Evolutionary conservation across 2,888 invertebrate genomes (phyloP), one percentile per base, ranked within the genome.

Genomic region (Drosophila barbarae): DNA sequence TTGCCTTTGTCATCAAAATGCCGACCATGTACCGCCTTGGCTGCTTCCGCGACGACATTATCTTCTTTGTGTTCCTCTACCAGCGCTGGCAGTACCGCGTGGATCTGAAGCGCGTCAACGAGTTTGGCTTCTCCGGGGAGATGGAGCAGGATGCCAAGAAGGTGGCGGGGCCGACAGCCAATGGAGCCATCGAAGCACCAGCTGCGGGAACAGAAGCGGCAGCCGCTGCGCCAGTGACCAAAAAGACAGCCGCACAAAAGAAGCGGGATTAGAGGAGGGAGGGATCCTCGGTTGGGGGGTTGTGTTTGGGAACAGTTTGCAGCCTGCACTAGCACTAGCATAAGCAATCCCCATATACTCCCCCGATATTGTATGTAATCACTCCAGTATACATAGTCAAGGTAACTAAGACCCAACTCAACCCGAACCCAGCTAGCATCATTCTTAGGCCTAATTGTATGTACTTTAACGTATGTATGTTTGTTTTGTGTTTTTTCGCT

Each of bases 1-100:
- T 99, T 91, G 99, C 99, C 65, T 99, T 99, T 91, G 98, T 99
- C 71, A 99, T 99, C 84, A 98, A 98, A 91, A 99, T 99, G 99
- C 99, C 99, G 30, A 99, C 98, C 1, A 95, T 99, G 93, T 99
- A 99, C 88, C 93, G 99, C 77, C 90, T 99, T 84, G 99, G 99
- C 39, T 99, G 99, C 90, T 98, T 99, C 91, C 93, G 99, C 89
- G 99, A 99, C 91, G 97, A 99, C 91, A 98, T 99, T 84, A 96
- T 99, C 46, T 99, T 99, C 92, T 95, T 99, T 90, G 96, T 99
- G 88, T 99, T 98, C 92, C 91, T 99, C 73, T 99, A 99, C 89
- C 99, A 99, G 91, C 94, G 97, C 73, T 99, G 97, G 95, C 98
- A 98, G 77, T 99, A 99, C 91, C 96, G 97, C 83, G 98, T 97